Percentiles rank a stretch among this genome's conserved stretches.
Conservation (phyloP, 2,797 vertebrate genomes). For the Gorsachius magnificus region DNA sequence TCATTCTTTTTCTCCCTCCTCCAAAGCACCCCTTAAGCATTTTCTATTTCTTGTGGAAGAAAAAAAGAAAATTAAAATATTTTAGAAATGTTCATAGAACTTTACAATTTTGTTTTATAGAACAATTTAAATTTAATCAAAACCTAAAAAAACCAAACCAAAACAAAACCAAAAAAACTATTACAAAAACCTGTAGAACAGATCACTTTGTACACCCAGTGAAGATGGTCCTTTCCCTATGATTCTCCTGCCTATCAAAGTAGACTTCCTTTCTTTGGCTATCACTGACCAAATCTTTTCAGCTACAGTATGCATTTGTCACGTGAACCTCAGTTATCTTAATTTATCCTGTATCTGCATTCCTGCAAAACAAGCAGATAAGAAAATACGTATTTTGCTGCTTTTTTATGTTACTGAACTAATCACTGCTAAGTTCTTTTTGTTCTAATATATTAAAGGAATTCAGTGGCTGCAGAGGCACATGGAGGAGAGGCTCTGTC, state of each 20-base stretch:
- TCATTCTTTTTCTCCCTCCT: background rate
- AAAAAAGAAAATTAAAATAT: background rate
- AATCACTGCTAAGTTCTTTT: background rate
- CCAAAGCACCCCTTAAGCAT: background rate
- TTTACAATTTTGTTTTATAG: background rate
- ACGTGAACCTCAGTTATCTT: background rate
- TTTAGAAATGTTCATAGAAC: background rate
- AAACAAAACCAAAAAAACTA: background rate
- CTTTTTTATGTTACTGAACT: background rate
- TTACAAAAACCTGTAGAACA: background rate
- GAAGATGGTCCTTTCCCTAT: background rate
- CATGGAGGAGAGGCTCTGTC: background rate
- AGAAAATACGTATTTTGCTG: background rate
- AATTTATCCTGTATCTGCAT: background rate
- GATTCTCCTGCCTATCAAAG: background rate
- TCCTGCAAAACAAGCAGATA: background rate
- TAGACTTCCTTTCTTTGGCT: background rate
- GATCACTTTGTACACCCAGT: background rate
- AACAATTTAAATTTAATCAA: background rate
- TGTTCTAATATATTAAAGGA: background rate
- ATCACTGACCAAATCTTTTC: background rate
- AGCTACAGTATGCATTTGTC: background rate
- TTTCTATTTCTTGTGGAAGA: background rate
- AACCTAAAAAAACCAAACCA: background rate
- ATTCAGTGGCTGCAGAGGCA: background rate